phyloP scores from a whole-genome alignment of 2,888 invertebrate species.

The Stenoptilia bipunctidactyla region DNA sequence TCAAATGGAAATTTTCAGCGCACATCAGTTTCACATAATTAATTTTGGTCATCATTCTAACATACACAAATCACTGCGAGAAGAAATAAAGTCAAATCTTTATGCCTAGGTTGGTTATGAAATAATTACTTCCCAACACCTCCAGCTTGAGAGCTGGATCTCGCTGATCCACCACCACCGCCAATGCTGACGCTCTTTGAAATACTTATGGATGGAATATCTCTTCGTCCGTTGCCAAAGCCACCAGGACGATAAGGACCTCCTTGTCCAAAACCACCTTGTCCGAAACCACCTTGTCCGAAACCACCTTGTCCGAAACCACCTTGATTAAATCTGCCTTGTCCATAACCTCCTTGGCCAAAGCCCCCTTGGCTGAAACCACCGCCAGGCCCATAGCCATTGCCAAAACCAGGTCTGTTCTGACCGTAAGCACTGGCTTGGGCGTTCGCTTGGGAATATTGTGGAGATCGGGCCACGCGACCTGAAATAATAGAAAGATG shows the following conservation, averaged over 20 bases:
- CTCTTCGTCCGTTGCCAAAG: slow-evolving; percentile 3
- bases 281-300: slow-evolving; percentile 8
- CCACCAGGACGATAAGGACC: no score
- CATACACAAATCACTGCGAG: no score
- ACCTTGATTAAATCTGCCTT: not conserved
- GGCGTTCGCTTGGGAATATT: slow-evolving; percentile 20
- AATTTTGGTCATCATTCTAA: no score
- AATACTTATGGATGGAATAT: slow-evolving; percentile 23
- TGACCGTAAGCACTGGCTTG: slow-evolving; percentile 19
- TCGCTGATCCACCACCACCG: slow-evolving; percentile 19
- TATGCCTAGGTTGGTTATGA: no score
- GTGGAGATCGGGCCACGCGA: no score
- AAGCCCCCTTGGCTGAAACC: not conserved
- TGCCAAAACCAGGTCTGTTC: slow-evolving; percentile 8
- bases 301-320: slow-evolving; percentile 16
- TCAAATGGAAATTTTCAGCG: no score
- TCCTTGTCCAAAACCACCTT: slow-evolving; percentile 4
- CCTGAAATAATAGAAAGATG: no score
- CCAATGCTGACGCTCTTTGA: slow-evolving; percentile 33
- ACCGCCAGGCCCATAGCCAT: not conserved
- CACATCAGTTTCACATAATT: no score
- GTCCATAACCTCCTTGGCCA: slow-evolving; percentile 2
- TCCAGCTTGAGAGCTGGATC: slow-evolving; percentile 20
- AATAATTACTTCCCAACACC: slow-evolving; percentile 20
- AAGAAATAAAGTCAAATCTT: no score